These are phyloP conservation scores for Ardeotis arabs DNA, from an alignment of 2,113 vertebrate genomes.

Conservation along the genomic window DNA sequence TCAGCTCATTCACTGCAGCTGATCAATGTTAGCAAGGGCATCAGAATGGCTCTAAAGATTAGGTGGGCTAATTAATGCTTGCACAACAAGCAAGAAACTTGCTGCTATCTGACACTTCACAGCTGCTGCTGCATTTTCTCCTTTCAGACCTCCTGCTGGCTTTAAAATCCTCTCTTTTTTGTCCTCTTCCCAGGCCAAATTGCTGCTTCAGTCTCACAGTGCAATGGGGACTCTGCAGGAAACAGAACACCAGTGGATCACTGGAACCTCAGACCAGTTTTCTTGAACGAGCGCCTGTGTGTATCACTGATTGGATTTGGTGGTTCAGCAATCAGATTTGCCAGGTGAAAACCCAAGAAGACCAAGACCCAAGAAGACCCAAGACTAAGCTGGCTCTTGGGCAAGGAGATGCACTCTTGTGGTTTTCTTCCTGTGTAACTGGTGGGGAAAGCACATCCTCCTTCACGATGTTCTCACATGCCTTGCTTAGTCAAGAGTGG, in stretches of 20 bases:
- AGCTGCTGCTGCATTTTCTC: not conserved
- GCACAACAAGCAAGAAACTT: not conserved
- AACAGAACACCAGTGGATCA: rapidly evolving
- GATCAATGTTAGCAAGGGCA: not conserved
- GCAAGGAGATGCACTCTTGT: not conserved
- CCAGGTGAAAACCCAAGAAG: too few relatives aligned
- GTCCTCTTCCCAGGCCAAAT: not conserved
- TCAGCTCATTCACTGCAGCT: not conserved
- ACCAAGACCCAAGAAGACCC: not conserved
- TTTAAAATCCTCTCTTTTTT: not conserved
- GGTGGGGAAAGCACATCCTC: not conserved
- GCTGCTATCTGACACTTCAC: not conserved
- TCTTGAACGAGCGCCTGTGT: not conserved
- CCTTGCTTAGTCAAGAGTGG: not conserved
- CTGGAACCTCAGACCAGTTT: not conserved
- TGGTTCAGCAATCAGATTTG: not conserved
- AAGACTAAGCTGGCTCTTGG: not conserved
- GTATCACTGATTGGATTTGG: too few relatives aligned
- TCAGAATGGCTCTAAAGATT: not conserved
- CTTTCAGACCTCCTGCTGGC: not conserved
- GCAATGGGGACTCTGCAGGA: not conserved
- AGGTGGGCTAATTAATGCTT: not conserved
- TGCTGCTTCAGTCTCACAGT: not conserved
- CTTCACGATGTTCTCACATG: not conserved
- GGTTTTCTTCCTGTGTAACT: not conserved